Evolutionary conservation across 92 coral and sea anemone species (phyloP), one percentile per base, ranked within the genome.

Genomic region (Metridium senile): DNA sequence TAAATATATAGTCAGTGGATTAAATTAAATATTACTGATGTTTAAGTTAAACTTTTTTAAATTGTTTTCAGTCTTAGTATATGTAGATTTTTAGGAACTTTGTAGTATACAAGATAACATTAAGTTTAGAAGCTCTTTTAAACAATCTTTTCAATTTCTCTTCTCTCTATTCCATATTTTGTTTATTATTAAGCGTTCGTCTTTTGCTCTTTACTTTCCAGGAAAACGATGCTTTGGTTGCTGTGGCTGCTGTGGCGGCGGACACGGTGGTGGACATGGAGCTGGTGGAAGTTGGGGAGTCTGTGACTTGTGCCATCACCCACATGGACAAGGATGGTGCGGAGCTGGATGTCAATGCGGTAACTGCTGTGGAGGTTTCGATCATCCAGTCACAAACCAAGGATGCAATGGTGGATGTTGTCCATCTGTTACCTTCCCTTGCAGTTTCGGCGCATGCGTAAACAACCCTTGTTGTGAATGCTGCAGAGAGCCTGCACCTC

Each of bases 381-480:
- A 71, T 1, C 74, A 74, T 58, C 84, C 84, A 8, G 34, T 43
- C 39, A 80, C 77, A 11, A 80, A 80, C 72, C 82, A 78, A 33
- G 82, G 82, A 8, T 78, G 82, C 46, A 80, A 72, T 31, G 75
- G 92, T 62, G 89, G 89, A 33, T 74, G 87, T 57, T 84, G 92
- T 61, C 82, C 79, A 23, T 74, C 85, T 11, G 82, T 88, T 43
- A 78, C 92, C 26, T 88, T 88, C 74, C 92, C 92, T 62, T 86
- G 87, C 61, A 47, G 59, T 19, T 88, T 88, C 72, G 92, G 92
- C 49, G 92, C 92, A 22, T 79, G 85, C 23, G 92, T 88, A 20
- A 80, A 84, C 46, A 88, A 88, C 68, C 92, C 92, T 9, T 84
- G 89, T 57, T 88, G 92, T 46, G 85, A 88, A 25, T 88, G 92